Conservation (phyloP, 2,113 vertebrate species). For the Phocoena sinus region DNA sequence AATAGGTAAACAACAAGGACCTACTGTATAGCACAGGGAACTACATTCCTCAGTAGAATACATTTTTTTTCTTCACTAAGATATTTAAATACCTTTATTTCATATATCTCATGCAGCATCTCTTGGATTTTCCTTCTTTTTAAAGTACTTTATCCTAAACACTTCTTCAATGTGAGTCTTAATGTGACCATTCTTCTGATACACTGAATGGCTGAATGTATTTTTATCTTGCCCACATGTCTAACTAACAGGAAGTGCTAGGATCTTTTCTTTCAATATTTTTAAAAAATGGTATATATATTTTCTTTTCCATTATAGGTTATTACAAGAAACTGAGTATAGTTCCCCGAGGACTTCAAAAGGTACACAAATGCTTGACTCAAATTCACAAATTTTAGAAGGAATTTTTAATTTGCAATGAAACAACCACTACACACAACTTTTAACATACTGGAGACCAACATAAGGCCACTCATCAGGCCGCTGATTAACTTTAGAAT, state of each 20-base stretch:
- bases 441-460: neutral
- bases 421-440: neutral
- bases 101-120: neutral
- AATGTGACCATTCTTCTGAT: neutral
- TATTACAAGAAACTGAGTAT: too few species aligned
- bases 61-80: neutral
- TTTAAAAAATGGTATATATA: neutral
- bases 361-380: neutral
- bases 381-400: neutral
- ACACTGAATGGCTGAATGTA: neutral
- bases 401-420: neutral
- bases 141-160: neutral
- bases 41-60: neutral
- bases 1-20: too few species aligned
- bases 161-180: neutral
- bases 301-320: too few species aligned
- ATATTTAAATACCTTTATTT: neutral
- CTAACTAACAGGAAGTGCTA: neutral
- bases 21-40: too few species aligned
- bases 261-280: neutral
- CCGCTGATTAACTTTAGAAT: neutral
- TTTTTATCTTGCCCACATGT: neutral
- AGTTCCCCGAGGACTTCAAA: neutral
- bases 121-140: neutral
- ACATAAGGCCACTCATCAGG: neutral